Conservation (phyloP, 2,797 vertebrate genomes). For the Acridotheres tristis region DNA sequence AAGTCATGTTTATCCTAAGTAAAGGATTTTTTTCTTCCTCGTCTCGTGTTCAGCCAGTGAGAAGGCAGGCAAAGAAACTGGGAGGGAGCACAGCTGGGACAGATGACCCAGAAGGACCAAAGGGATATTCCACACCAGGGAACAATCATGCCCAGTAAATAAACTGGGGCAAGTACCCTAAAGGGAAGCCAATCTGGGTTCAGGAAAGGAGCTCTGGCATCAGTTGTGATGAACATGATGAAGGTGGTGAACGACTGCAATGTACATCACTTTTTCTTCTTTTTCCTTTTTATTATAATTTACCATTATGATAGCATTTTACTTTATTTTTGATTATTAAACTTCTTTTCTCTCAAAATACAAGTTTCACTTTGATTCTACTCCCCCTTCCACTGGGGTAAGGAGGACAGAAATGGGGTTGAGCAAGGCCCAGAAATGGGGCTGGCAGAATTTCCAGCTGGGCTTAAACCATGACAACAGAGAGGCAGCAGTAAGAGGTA, state of each 20-base stretch:
- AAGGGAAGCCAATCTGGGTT: not conserved
- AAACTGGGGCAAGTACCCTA: not conserved
- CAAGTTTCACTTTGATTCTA: not conserved
- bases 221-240: not conserved
- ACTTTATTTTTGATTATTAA: not conserved
- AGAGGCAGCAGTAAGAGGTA: not conserved
- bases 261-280: no score
- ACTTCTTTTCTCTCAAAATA: not conserved
- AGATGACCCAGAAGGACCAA: not conserved
- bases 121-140: not conserved
- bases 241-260: not conserved
- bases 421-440: not conserved
- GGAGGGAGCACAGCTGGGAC: not conserved
- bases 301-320: not conserved
- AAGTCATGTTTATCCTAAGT: not conserved
- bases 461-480: not conserved
- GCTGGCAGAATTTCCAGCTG: not conserved
- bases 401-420: not conserved
- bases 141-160: not conserved
- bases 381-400: not conserved
- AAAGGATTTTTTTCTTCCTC: not conserved
- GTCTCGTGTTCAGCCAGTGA: accelerated
- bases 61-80: not conserved
- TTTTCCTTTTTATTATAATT: not conserved
- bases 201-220: not conserved